Evolutionary conservation across 2,797 vertebrate species (phyloP), one percentile per base, ranked within the genome.

Genomic region (Pempheris klunzingeri): DNA sequence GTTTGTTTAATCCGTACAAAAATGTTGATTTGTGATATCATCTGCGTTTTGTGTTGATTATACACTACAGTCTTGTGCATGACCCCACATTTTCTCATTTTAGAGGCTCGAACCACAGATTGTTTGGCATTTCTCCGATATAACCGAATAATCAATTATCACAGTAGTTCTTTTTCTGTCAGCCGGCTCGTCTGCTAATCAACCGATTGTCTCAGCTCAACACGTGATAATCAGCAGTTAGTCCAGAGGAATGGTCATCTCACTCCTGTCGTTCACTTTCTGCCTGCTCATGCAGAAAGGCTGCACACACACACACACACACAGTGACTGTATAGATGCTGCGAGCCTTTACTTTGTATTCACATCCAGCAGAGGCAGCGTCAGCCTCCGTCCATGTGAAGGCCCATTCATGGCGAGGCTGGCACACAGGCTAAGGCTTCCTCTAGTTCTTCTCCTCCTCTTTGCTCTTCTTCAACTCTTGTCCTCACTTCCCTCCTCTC

Each of bases 371-470:
- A 58, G 55, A 63, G 71, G 28, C 71, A 12, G 57, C 5, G 57
- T 84, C 74, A n/a, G 69, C 43, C 75, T 57, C 69, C 28, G 4
- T 66, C 65, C 67, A 60, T 87, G 74, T 82, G 77, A 86, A 53
- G 80, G 38, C 44, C 32, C 81, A 81, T 87, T 88, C 82, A 83
- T 55, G 12, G 41, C 0, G 65, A 65, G 55, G 38, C 66, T 71
- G 78, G 71, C 86, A 74, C 20, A 36, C 61, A 76, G 7, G 20
- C 61, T 0, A 13, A 54, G 70, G 18, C 47, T 20, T 32, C 59
- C 3, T 0, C 32, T 50, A n/a, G 14, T 1, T 26, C 44, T 17
- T 32, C 1, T 8, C 2, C 6, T 17, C 12, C 15, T 10, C n/a
- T 5, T 1, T 4, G 11, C 30, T 13, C 18, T 26, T 38, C n/a